A percentile compares a stretch with the other conserved stretches of the same genome.
phyloP scores from a whole-genome alignment of 35 echinoderm and acorn worm genomes.

The Stichopus chloronotus region DNA sequence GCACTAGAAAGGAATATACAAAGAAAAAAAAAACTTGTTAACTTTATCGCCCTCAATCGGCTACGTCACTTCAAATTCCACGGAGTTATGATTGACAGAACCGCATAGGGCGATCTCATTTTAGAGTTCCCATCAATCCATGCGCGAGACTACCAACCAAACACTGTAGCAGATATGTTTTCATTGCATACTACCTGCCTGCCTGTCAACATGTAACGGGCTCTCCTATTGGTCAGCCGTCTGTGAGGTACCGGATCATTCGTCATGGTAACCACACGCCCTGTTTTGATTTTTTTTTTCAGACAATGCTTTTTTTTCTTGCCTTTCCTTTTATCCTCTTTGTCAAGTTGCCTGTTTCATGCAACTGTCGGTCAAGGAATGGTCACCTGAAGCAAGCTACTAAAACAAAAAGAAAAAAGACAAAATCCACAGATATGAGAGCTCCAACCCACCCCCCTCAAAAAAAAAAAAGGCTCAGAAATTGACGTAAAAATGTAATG shows the following conservation, averaged over 20 bases:
- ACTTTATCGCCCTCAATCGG: conserved; percentile 44
- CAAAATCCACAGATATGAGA: not conserved
- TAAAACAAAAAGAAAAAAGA: not conserved
- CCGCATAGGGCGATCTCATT: conserved; percentile 53
- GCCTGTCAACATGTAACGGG: conserved; percentile 46
- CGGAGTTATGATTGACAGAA: conserved; percentile 48
- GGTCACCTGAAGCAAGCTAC: not conserved
- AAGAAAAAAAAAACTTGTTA: conserved; percentile 40
- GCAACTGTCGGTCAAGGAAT: not conserved
- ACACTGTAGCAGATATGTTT: conserved; percentile 69
- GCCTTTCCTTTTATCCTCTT: not conserved
- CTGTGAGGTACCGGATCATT: not conserved
- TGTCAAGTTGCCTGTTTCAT: not conserved
- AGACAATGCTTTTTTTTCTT: not conserved
- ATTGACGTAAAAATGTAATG: not conserved
- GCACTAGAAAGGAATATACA: not conserved
- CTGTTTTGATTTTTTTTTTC: conserved; percentile 19
- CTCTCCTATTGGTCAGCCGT: conserved; percentile 52
- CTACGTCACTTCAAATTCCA: conserved; percentile 57
- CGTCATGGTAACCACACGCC: conserved; percentile 53
- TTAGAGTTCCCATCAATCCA: conserved; percentile 55
- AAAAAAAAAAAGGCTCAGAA: not conserved
- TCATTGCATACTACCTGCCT: conserved; percentile 55
- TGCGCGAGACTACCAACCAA: conserved; percentile 55
- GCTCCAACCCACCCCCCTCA: not conserved